Evolutionary conservation across 2,797 vertebrate species (phyloP).

Genomic region (Bovichtus diacanthus): DNA sequence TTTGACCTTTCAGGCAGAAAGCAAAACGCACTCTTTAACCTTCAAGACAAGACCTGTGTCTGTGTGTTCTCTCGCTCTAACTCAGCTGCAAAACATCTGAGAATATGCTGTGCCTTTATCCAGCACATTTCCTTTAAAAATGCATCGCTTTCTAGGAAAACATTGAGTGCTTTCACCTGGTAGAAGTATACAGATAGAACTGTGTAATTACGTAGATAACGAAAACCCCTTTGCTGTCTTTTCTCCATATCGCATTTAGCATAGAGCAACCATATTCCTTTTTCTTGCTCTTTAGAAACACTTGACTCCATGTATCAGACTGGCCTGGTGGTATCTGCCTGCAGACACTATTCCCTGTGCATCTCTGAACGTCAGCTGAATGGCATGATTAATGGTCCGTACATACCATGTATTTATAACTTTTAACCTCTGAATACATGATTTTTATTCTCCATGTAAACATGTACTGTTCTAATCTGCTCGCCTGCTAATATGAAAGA

Average conservation of each 20-base stretch:
- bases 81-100: constrained; percentile 13
- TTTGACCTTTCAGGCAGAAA: constrained; percentile 52
- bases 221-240: background rate
- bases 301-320: background rate
- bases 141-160: constrained; percentile 6
- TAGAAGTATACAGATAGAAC: background rate
- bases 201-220: background rate
- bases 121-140: constrained; percentile 16
- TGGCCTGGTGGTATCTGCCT: background rate
- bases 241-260: background rate
- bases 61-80: background rate
- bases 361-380: background rate
- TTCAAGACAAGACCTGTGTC: constrained; percentile 28
- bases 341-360: background rate
- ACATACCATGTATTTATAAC: background rate
- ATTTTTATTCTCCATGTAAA: background rate
- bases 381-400: background rate
- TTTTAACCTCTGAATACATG: background rate
- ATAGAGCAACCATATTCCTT: background rate
- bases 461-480: background rate
- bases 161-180: background rate
- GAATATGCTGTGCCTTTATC: constrained; percentile 15
- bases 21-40: constrained; percentile 51
- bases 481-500: background rate
- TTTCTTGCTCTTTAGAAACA: constrained; percentile 9